Base-by-base conservation (phyloP, 2,888 invertebrate genomes). In the Eristalinus aeneus region DNA sequence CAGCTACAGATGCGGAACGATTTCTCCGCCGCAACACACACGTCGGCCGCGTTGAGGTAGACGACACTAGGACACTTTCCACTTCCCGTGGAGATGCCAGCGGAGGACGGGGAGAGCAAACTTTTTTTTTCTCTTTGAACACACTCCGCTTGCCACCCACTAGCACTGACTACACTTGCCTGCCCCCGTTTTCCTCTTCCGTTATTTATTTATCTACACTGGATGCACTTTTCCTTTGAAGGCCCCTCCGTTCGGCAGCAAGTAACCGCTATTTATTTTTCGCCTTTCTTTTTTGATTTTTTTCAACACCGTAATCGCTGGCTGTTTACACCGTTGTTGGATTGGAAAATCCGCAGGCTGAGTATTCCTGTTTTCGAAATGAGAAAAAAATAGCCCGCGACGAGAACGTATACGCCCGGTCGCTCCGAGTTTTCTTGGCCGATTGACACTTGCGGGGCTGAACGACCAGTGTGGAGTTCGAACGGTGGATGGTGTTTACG, bases 401-500 rank as follows among this genome's bases (percentile, higher is more conserved):
- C 89, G 64, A 76, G 74, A 72, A 84, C 85, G 89, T 61, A 64
- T 61, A 89, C 91, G 91, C 89, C 91, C 92, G 91, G 90, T 90
- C 90, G 90, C 90, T 87, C 89, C 89, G 89, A 91, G 89, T 89
- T 89, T 90, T 89, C 90, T 90, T 91, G 90, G 90, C 90, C 91
- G 91, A 92, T 90, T 92, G 91, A 90, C 77, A 74, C 54, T 81
- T 63, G 65, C 54, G 86, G 69, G 77, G 23, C 77, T 82, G 74
- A 65, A 60, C 65, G 69, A 78, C 67, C 69, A 81, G 61, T 74
- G 76, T 71, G 63, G 60, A 67, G 22, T 73, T 73, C 68, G 73
- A 79, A 71, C 54, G 53, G 85, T 86, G 86, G 86, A 86, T 71
- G 86, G 82, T 82, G 82, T 86, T 85, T 46, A 60, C 72, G 81